These are phyloP conservation scores for Petrolisthes cinctipes DNA, from an alignment of 2,888 invertebrate genomes.

Conservation along the genomic window DNA sequence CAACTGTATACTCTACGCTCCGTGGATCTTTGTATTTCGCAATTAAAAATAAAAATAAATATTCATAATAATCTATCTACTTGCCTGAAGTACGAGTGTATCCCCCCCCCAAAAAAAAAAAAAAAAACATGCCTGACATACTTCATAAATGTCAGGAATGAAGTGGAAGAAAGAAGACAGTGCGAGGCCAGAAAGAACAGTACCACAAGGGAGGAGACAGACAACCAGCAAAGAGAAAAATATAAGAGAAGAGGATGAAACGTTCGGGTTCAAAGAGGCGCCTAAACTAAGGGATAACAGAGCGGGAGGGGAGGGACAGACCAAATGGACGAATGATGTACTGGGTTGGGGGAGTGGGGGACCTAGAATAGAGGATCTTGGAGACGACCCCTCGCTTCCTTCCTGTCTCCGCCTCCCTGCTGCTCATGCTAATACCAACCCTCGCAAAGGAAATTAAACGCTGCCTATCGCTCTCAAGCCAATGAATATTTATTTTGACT, in stretches of 20 bases:
- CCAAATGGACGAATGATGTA: neutral
- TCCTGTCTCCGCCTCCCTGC: slow-evolving; percentile 6
- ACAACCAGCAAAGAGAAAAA: neutral
- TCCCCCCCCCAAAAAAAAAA: too few relatives aligned
- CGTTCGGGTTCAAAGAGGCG: neutral
- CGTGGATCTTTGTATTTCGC: too few relatives aligned
- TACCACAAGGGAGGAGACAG: neutral
- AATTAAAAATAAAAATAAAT: too few relatives aligned
- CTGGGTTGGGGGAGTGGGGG: neutral
- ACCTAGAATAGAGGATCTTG: neutral
- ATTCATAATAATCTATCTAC: too few relatives aligned
- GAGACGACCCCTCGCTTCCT: neutral
- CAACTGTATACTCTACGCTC: too few relatives aligned
- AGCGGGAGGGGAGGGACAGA: neutral
- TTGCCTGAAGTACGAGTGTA: too few relatives aligned
- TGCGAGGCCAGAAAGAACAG: neutral
- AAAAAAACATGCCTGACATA: neutral
- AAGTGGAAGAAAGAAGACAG: slow-evolving; percentile 2
- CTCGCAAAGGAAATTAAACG: slow-evolving; percentile 52
- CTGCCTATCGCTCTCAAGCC: slow-evolving; percentile 46
- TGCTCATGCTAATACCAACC: slow-evolving; percentile 45
- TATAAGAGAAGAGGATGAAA: neutral
- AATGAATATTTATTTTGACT: slow-evolving; percentile 54
- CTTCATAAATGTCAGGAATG: neutral
- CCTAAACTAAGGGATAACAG: neutral